Conservation (phyloP, 2,797 vertebrate genomes). For the Crenichthys baileyi region DNA sequence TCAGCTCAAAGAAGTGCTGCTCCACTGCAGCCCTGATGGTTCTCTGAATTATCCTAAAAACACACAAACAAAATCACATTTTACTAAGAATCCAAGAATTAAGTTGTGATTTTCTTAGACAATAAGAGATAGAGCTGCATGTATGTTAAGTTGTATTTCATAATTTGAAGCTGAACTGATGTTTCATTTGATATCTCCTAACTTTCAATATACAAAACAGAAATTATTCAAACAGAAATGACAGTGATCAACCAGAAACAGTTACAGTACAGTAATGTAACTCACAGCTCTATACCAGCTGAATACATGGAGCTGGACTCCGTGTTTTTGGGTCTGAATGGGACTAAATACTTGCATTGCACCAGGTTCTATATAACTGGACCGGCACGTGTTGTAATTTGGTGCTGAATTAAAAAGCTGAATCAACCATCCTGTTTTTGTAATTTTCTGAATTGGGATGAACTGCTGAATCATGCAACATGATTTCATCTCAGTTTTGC, state of each 20-base stretch:
- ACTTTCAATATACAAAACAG: too few relatives aligned
- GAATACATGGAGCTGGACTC: too few relatives aligned
- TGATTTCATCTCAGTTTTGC: constrained; percentile 1
- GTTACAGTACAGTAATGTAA: too few relatives aligned
- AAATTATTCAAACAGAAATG: too few relatives aligned
- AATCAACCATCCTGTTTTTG: not conserved
- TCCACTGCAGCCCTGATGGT: constrained; percentile 92
- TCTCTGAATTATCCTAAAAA: constrained; percentile 88
- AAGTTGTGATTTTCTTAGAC: too few relatives aligned
- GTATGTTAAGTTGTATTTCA: not conserved
- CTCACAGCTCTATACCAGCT: too few relatives aligned
- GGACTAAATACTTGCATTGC: too few relatives aligned
- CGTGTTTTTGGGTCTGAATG: too few relatives aligned
- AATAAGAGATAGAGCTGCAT: not conserved
- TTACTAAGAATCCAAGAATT: not conserved
- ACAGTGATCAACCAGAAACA: too few relatives aligned
- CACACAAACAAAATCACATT: not conserved
- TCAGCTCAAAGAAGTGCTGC: constrained; percentile 92
- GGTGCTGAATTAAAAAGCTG: not conserved
- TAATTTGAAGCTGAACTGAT: not conserved
- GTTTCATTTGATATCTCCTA: not conserved
- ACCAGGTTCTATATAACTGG: too few relatives aligned
- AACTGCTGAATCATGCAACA: not conserved
- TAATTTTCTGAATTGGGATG: not conserved
- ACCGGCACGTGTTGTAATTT: too few relatives aligned